Evolutionary conservation across 2,797 vertebrate genomes (phyloP).

Genomic region (Gila robusta): DNA sequence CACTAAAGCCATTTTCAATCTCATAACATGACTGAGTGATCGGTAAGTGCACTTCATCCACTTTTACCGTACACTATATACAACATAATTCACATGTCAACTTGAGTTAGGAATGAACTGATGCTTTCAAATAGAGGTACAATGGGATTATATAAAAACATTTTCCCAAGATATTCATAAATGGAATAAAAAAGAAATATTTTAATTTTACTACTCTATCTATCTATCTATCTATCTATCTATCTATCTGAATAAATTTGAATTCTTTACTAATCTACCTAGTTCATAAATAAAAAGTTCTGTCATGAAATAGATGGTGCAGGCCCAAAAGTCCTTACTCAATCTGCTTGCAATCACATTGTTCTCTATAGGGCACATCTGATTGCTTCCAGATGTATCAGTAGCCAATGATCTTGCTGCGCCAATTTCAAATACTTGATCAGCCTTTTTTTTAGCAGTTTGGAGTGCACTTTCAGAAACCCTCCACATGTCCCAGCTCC

Average conservation of each 20-base stretch:
- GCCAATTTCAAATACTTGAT: background rate
- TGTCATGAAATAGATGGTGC: background rate
- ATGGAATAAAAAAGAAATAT: background rate
- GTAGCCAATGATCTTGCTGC: background rate
- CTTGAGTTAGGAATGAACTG: background rate
- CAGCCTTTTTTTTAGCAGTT: background rate
- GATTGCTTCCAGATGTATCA: background rate
- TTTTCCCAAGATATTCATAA: background rate
- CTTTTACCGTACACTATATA: background rate
- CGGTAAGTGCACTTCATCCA: slow-evolving; percentile 25
- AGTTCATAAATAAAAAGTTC: background rate
- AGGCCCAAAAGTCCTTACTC: background rate
- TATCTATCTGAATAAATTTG: background rate
- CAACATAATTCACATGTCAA: slow-evolving; percentile 17
- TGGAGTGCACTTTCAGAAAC: background rate
- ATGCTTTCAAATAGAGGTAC: slow-evolving; percentile 20
- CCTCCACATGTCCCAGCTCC: background rate
- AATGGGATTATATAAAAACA: background rate
- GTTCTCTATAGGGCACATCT: background rate
- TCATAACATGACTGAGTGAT: slow-evolving; percentile 42
- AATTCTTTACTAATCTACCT: background rate
- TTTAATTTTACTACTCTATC: background rate
- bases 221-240: background rate
- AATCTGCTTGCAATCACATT: background rate
- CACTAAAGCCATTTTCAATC: slow-evolving; percentile 27